A percentile compares a stretch with the other conserved stretches of the same genome.
phyloP scores from a whole-genome alignment of 2,888 invertebrate genomes.

The Mimachlamys varia region DNA sequence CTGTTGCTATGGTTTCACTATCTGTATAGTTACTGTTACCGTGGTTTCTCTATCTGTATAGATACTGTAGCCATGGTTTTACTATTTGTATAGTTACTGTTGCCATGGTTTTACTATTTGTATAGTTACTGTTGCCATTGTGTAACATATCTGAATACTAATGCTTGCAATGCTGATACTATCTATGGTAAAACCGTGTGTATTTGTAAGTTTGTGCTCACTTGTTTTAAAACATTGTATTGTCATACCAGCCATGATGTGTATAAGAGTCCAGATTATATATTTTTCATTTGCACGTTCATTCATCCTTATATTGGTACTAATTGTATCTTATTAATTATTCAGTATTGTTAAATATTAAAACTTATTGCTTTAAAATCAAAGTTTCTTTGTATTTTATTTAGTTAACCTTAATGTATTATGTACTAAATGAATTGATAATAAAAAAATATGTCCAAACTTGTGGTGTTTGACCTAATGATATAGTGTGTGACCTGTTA shows the following conservation, averaged over 20 bases:
- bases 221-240: background rate
- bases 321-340: slow-evolving; percentile 20
- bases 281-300: slow-evolving; percentile 1
- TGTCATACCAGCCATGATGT: background rate
- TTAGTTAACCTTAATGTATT: background rate
- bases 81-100: background rate
- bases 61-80: background rate
- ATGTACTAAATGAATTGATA: no score
- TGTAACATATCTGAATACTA: background rate
- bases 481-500: no score
- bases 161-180: background rate
- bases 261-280: background rate
- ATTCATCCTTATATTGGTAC: background rate
- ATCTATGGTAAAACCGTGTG: background rate
- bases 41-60: no score
- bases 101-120: background rate
- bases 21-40: background rate
- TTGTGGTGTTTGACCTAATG: no score
- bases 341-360: slow-evolving; percentile 34
- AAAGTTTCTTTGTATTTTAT: background rate
- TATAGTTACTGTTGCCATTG: background rate
- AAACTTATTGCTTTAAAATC: slow-evolving; percentile 7
- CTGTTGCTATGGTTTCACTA: no score
- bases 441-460: no score
- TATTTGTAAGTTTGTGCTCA: background rate